phyloP scores from a whole-genome alignment of 2,113 vertebrate species.

The Elaphurus davidianus region DNA sequence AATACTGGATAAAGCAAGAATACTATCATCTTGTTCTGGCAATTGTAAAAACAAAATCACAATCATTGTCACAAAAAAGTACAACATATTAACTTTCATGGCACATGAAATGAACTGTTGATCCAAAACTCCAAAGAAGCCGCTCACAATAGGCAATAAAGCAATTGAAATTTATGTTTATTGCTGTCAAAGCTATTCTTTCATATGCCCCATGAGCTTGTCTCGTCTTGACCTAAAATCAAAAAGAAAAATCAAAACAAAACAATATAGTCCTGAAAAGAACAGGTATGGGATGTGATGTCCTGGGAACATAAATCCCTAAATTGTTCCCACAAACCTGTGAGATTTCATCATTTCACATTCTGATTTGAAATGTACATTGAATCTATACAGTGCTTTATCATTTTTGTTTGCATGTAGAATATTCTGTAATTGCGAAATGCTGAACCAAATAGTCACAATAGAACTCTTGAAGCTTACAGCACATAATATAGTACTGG shows the following conservation, averaged over 20 bases:
- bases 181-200: not conserved
- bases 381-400: not conserved
- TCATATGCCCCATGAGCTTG: not conserved
- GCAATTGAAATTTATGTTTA: slow-evolving; percentile 37
- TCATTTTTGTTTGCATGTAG: not conserved
- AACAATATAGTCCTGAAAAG: not conserved
- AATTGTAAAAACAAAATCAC: slow-evolving; percentile 25
- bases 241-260: slow-evolving; percentile 30
- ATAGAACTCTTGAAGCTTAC: not conserved
- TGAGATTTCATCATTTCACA: not conserved
- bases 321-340: not conserved
- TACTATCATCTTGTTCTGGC: slow-evolving; percentile 3
- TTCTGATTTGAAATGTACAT: not conserved
- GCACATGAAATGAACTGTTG: not conserved
- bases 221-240: slow-evolving; percentile 48
- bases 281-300: not conserved
- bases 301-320: not conserved
- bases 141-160: slow-evolving; percentile 40
- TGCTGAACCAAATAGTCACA: not conserved
- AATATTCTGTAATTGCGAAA: not conserved
- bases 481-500: not conserved
- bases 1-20: not conserved
- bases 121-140: not conserved
- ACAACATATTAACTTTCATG: not conserved
- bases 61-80: not conserved